These are phyloP conservation scores for Nomada ferruginata DNA, from an alignment of 2,888 invertebrate genomes.

Conservation along the genomic window DNA sequence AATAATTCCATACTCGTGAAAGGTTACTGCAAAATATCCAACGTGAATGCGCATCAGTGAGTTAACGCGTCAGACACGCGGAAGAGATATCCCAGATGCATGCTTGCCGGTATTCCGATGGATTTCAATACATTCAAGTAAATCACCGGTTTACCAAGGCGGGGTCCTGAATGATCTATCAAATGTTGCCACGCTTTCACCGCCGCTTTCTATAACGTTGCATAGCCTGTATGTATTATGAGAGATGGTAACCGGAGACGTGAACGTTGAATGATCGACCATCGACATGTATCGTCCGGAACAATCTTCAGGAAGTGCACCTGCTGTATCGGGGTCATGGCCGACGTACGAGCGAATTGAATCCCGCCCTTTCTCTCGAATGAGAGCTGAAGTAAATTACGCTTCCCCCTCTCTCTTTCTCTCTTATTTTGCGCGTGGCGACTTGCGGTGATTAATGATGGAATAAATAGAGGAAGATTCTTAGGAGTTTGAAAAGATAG, in stretches of 20 bases:
- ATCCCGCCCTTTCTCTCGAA: conserved; percentile 62
- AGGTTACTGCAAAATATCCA: conserved; percentile 19
- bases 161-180: conserved; percentile 45
- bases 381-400: conserved; percentile 1
- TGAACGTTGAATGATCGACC: conserved; percentile 60
- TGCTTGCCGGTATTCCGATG: conserved; percentile 13
- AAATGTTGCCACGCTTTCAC: conserved; percentile 67
- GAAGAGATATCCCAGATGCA: conserved; percentile 34
- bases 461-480: no score
- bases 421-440: no score
- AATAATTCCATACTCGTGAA: conserved; percentile 22
- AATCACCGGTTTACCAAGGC: conserved; percentile 18
- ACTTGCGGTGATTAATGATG: no score
- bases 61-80: conserved; percentile 19
- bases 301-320: conserved; percentile 69
- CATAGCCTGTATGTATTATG: neutral
- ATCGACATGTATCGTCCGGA: conserved; percentile 63
- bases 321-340: conserved; percentile 68
- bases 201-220: conserved; percentile 64
- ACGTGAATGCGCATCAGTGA: neutral
- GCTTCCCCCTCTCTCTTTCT: conserved; percentile 14
- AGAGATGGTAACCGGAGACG: conserved; percentile 40
- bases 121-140: conserved; percentile 37
- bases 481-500: no score
- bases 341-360: conserved; percentile 52